These are phyloP conservation scores for Panagrolaimus sp. DNA, from an alignment of 1,140 invertebrate species.

Conservation along the genomic window DNA sequence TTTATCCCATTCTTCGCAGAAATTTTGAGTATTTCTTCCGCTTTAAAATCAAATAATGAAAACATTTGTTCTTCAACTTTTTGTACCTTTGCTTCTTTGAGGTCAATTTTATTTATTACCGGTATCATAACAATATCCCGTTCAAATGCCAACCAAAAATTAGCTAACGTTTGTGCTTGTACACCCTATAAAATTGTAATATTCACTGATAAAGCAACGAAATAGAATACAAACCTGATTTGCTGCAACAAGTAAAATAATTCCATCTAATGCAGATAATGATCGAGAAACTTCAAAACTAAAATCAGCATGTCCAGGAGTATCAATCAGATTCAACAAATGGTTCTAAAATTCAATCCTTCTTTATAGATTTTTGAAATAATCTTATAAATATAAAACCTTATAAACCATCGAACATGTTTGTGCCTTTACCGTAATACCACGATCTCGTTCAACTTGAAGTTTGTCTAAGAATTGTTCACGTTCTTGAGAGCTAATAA, in stretches of 20 bases:
- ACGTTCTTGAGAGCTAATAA: constrained; percentile 44
- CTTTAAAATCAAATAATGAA: constrained; percentile 76
- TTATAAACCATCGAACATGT: constrained; percentile 80
- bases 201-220: constrained; percentile 11
- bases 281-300: constrained; percentile 83
- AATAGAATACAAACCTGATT: constrained; percentile 18
- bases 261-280: constrained; percentile 85
- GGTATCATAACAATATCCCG: constrained; percentile 78
- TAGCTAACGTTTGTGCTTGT: constrained; percentile 94
- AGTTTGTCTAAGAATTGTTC: constrained; percentile 81
- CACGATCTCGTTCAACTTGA: constrained; percentile 80
- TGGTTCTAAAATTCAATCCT: neutral
- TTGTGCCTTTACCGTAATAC: constrained; percentile 97
- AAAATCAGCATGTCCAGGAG: constrained; percentile 97
- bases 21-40: constrained; percentile 68
- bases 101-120: constrained; percentile 91
- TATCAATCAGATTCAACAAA: constrained; percentile 85
- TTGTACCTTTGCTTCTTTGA: constrained; percentile 65
- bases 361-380: no score
- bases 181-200: constrained; percentile 66
- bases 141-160: constrained; percentile 84
- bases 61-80: constrained; percentile 68
- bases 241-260: constrained; percentile 87
- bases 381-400: constrained; percentile 5
- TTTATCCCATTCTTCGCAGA: constrained; percentile 72